These are phyloP conservation scores for Huso huso DNA, from an alignment of 2,797 vertebrate species.

Conservation along the genomic window DNA sequence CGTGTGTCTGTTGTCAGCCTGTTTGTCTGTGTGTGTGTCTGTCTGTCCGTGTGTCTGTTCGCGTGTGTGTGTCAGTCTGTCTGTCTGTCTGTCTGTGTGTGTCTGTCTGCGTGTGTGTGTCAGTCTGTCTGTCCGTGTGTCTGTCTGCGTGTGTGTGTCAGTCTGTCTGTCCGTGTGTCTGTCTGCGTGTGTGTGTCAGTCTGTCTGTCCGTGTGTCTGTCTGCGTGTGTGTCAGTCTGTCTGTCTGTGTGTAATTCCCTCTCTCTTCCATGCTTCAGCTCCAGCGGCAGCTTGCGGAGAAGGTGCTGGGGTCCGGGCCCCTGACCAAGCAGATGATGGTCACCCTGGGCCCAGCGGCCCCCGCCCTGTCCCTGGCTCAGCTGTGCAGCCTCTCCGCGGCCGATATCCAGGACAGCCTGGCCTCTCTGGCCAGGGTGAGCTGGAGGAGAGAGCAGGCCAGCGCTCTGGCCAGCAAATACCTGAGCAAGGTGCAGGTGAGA, in stretches of 20 bases:
- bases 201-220: not conserved
- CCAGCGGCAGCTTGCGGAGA: not conserved
- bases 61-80: too few species aligned
- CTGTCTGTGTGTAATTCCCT: not conserved
- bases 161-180: too few species aligned
- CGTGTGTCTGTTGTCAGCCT: too few species aligned
- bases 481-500: not conserved
- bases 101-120: too few species aligned
- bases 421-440: not conserved
- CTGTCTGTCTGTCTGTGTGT: too few species aligned
- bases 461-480: not conserved
- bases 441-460: not conserved
- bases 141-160: too few species aligned
- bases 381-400: not conserved
- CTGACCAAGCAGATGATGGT: not conserved
- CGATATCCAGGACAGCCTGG: not conserved
- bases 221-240: not conserved
- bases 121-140: too few species aligned
- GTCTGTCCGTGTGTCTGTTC: too few species aligned
- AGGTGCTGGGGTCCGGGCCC: not conserved
- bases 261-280: not conserved
- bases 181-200: too few species aligned
- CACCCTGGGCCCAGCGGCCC: not conserved
- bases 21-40: too few species aligned
- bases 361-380: not conserved